phyloP scores from a whole-genome alignment of 1,140 invertebrate species.

The Trichogramma pretiosum region DNA sequence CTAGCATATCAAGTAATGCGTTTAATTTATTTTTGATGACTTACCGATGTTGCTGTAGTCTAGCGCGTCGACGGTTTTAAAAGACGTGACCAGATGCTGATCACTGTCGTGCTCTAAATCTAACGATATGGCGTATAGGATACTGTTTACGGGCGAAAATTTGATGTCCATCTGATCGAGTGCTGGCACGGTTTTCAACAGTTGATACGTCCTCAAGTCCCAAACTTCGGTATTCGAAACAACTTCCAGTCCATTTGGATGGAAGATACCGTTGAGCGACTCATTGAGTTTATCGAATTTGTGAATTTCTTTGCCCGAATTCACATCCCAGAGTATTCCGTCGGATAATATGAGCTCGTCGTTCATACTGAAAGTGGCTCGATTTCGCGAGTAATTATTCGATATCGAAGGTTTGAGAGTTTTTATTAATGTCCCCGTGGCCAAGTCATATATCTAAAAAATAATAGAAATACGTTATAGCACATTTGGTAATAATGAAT shows the following conservation, averaged over 20 bases:
- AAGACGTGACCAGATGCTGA: slow-evolving; percentile 71
- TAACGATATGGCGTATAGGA: slow-evolving; percentile 55
- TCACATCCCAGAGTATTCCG: slow-evolving; percentile 93
- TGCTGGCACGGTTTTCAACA: slow-evolving; percentile 85
- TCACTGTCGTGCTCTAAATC: slow-evolving; percentile 59
- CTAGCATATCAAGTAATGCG: slow-evolving; percentile 5
- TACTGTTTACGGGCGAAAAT: slow-evolving; percentile 59
- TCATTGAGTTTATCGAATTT: slow-evolving; percentile 98
- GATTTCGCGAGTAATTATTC: slow-evolving; percentile 89
- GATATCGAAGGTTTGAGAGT: slow-evolving; percentile 70
- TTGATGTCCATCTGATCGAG: slow-evolving; percentile 80
- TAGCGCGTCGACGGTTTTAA: slow-evolving; percentile 86
- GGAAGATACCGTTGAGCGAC: slow-evolving; percentile 89
- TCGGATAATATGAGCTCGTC: slow-evolving; percentile 88
- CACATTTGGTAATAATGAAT: no score
- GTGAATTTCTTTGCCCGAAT: slow-evolving; percentile 78
- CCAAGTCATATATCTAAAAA: slow-evolving; percentile 79
- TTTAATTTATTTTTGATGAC: slow-evolving; percentile 22
- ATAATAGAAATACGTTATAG: no score
- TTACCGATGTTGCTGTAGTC: slow-evolving; percentile 89
- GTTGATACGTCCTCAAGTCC: slow-evolving; percentile 91
- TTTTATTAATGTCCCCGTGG: slow-evolving; percentile 65
- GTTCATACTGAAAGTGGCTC: slow-evolving; percentile 86
- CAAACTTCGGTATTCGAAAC: slow-evolving; percentile 87
- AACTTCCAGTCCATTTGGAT: slow-evolving; percentile 92